phyloP scores from a whole-genome alignment of 2,113 vertebrate genomes.

The Equus przewalskii region DNA sequence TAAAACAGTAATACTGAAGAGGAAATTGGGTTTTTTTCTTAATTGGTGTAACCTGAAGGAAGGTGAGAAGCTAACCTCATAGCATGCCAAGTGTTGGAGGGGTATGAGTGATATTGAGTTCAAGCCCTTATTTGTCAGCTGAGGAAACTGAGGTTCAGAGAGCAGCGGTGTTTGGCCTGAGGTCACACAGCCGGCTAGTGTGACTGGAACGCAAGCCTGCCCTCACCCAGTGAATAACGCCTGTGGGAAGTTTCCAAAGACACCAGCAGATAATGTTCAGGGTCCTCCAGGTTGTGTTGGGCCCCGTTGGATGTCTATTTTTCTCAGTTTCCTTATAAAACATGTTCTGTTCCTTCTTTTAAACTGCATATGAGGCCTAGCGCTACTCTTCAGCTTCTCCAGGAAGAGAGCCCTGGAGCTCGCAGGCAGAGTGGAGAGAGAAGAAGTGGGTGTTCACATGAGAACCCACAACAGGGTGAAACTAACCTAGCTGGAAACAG shows the following conservation, averaged over 20 bases:
- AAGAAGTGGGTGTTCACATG: not conserved
- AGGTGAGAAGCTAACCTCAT: not conserved
- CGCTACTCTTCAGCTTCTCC: not conserved
- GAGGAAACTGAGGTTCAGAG: not conserved
- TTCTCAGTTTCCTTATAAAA: not conserved
- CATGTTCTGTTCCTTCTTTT: not conserved
- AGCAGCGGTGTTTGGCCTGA: accelerated
- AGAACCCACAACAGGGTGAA: not conserved
- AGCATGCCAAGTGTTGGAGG: not conserved
- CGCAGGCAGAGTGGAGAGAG: not conserved
- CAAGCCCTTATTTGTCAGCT: not conserved
- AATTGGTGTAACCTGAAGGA: not conserved
- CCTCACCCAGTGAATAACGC: too few relatives aligned
- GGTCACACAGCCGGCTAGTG: not conserved
- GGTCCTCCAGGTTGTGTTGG: not conserved
- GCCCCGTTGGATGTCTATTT: not conserved
- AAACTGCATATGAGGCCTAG: not conserved
- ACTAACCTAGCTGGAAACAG: not conserved
- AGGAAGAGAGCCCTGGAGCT: not conserved
- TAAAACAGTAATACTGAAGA: not conserved
- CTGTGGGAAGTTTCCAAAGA: not conserved
- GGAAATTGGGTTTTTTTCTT: not conserved
- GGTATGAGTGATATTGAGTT: not conserved
- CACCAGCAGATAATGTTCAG: not conserved
- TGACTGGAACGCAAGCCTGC: not conserved